Conservation (phyloP, 2,888 invertebrate species). For the Caradrina kadenii region DNA sequence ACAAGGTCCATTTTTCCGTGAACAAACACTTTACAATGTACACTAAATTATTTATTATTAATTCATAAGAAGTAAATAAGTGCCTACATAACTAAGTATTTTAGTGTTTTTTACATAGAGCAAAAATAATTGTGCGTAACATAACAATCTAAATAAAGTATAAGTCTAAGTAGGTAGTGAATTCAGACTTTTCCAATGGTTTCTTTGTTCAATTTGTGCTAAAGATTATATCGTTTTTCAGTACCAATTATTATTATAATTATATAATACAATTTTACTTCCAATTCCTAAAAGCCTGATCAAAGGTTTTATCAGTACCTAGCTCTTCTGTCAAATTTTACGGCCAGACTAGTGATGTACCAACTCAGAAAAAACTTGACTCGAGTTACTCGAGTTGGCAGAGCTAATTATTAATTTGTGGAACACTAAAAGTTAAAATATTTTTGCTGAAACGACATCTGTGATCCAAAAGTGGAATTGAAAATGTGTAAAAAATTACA, state of each 20-base stretch:
- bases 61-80: constrained; percentile 67
- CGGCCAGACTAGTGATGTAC: too few relatives aligned
- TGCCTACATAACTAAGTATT: constrained; percentile 53
- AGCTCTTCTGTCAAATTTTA: background rate
- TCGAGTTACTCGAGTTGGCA: too few relatives aligned
- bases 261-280: constrained; percentile 10
- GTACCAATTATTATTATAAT: background rate
- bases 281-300: background rate
- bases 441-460: too few relatives aligned
- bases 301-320: background rate
- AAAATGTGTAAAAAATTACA: too few relatives aligned
- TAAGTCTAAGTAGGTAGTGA: background rate
- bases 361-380: too few relatives aligned
- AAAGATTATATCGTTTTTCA: background rate
- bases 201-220: constrained; percentile 38
- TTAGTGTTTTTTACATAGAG: constrained; percentile 25
- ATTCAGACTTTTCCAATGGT: constrained; percentile 49
- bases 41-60: constrained; percentile 59
- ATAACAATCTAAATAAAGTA: constrained; percentile 12
- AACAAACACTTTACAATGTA: constrained; percentile 32
- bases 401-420: too few relatives aligned
- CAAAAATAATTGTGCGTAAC: constrained; percentile 57
- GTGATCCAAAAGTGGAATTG: too few relatives aligned
- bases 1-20: constrained; percentile 21
- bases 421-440: too few relatives aligned